These are phyloP conservation scores for Eudemis profundana DNA, from an alignment of 2,888 invertebrate genomes.

Conservation along the genomic window DNA sequence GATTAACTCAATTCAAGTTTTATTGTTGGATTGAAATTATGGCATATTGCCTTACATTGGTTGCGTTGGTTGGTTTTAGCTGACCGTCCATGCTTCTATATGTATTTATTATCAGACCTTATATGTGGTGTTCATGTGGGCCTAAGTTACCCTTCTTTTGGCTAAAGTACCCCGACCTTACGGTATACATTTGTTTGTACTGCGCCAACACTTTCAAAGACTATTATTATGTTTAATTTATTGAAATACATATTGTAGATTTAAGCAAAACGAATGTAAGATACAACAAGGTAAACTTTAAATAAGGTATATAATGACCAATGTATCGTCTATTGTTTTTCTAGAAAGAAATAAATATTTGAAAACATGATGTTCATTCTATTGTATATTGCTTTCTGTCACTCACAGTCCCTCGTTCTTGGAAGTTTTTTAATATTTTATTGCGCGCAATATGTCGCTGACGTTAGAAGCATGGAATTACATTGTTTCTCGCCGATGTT, in stretches of 20 bases:
- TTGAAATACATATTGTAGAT: conserved; percentile 11
- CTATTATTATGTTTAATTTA: background rate
- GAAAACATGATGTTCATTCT: background rate
- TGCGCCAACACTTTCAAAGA: conserved; percentile 20
- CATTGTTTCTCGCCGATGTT: background rate
- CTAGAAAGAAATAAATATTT: conserved; percentile 40
- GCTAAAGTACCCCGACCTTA: too few species aligned
- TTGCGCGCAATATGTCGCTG: background rate
- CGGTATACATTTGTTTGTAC: background rate
- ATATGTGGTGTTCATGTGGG: too few species aligned
- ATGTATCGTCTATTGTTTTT: conserved; percentile 42
- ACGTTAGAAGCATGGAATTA: background rate
- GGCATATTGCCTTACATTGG: too few species aligned
- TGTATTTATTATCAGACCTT: too few species aligned
- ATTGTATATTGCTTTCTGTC: background rate
- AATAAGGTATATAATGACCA: conserved; percentile 44
- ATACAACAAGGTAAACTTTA: conserved; percentile 41
- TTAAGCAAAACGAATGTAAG: conserved; percentile 36
- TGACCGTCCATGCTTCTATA: too few species aligned
- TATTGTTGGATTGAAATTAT: too few species aligned
- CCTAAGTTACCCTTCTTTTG: too few species aligned
- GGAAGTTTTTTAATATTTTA: background rate
- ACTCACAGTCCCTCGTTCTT: background rate
- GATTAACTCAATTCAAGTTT: too few species aligned
- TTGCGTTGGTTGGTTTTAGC: too few species aligned